A percentile compares a stretch with the other conserved stretches of the same genome.
These are phyloP conservation scores for Poeciliopsis paucimaculata DNA, from an alignment of 2,797 vertebrate genomes.

Conservation along the genomic window DNA sequence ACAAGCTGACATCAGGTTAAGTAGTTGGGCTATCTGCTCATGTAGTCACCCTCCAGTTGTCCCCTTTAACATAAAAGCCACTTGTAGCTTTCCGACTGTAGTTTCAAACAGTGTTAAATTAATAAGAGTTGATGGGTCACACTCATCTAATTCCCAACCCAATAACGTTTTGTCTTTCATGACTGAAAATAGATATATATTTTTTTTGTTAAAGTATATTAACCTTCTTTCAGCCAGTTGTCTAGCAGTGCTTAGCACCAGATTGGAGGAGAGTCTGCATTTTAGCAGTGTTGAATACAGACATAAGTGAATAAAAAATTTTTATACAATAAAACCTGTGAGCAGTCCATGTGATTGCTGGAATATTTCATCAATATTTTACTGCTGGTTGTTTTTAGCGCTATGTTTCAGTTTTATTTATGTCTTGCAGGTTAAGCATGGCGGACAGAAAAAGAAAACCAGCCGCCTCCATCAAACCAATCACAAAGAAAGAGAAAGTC, in stretches of 20 bases:
- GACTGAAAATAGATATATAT: not conserved
- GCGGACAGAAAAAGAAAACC: conserved; percentile 84
- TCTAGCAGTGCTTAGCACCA: not conserved
- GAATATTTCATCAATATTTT: not conserved
- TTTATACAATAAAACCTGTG: not conserved
- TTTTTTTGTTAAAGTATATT: not conserved
- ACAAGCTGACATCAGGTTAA: not conserved
- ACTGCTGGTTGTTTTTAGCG: not conserved
- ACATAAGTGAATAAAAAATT: not conserved
- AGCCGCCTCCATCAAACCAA: conserved; percentile 71
- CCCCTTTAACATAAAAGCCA: not conserved
- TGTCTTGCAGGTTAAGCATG: conserved; percentile 74
- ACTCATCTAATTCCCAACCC: not conserved
- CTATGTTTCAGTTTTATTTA: not conserved
- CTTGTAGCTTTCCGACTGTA: not conserved
- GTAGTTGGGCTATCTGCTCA: not conserved
- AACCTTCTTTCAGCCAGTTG: not conserved
- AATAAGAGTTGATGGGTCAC: not conserved
- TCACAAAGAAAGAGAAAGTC: conserved; percentile 82
- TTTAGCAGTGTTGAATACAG: not conserved
- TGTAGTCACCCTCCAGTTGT: not conserved
- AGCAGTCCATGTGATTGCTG: not conserved
- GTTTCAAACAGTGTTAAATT: not conserved
- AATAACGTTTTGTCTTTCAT: not conserved
- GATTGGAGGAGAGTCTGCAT: not conserved